Base-by-base conservation (phyloP, 2,797 vertebrate species). In the Acanthiza pusilla region DNA sequence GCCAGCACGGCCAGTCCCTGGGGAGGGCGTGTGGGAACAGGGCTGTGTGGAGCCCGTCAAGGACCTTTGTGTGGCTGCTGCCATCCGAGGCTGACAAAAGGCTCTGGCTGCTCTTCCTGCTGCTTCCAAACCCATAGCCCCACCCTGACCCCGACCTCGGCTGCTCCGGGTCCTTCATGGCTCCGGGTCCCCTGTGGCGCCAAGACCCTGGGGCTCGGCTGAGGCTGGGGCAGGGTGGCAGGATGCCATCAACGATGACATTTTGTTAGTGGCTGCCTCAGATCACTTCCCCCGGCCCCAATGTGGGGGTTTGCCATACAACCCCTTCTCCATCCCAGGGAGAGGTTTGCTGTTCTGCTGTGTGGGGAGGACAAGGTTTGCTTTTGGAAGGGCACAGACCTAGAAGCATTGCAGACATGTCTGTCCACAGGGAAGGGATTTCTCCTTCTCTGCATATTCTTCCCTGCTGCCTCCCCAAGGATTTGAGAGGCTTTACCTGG, bases 281-380 rank as follows among this genome's bases (percentile, higher is more conserved):
- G 54, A 23, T 42, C 50, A 0, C 61, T 71, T 40, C 16, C 22
- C 50, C 26, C 3, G 2, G 36, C 54, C 68, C 27, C 5, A 2
- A 1, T 5, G 16, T 6, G 34, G 19, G 32, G 13, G 4, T 88
- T 62, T 55, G 71, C 47, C 30, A 1, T 21, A 2, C 2, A 53
- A 50, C 32, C 23, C 21, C 63, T 93, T 58, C 76, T 70, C 30
- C 79, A 30, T 18, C 15, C 4, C 57, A 5, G 30, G 45, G 71
- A 62, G 63, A 78, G 38, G 8, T 50, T 89, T 82, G 21, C 30
- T 45, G 21, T 36, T 51, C 62, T 43, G 15, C 36, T 30, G 16
- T 17, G 2, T 4, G 15, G 0, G 0, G 1, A 17, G 14, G 7
- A n/a, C n/a, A n/a, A n/a, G 20, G 3, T 18, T 36, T 54, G 55